Conservation (phyloP, 37 sponge, comb jelly and placozoan species). For the Axinella damicornis region DNA sequence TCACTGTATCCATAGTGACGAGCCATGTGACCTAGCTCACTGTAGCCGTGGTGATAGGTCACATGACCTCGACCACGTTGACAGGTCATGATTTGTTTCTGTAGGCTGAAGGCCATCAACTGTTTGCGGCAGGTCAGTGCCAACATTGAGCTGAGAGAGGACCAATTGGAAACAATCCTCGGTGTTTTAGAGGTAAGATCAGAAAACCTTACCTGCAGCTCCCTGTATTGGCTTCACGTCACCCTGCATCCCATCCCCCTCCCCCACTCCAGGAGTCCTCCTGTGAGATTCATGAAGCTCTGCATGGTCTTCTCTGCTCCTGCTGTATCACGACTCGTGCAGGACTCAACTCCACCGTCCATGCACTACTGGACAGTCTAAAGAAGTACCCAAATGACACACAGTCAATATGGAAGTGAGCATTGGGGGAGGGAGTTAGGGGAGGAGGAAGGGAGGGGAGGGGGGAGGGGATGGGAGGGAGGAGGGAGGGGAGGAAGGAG, state of each 20-base stretch:
- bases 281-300: slow-evolving; percentile 76
- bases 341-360: slow-evolving; percentile 63
- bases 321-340: slow-evolving; percentile 68
- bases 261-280: slow-evolving; percentile 76
- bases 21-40: too few species aligned
- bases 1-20: too few species aligned
- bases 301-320: slow-evolving; percentile 66
- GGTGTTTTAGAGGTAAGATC: slow-evolving; percentile 65
- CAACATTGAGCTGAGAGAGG: slow-evolving; percentile 78
- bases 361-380: slow-evolving; percentile 83
- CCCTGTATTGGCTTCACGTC: background rate
- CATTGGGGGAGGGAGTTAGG: too few species aligned
- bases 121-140: slow-evolving; percentile 62
- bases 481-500: too few species aligned
- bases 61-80: too few species aligned
- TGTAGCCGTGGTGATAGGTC: too few species aligned
- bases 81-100: too few species aligned
- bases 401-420: slow-evolving; percentile 84
- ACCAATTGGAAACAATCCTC: slow-evolving; percentile 92
- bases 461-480: too few species aligned
- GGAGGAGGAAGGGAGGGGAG: too few species aligned
- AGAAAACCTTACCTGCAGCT: background rate
- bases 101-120: slow-evolving; percentile 69
- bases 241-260: too few species aligned
- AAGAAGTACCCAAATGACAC: slow-evolving; percentile 82